phyloP scores from a whole-genome alignment of 2,797 vertebrate species.

The Pantherophis vulpinus region DNA sequence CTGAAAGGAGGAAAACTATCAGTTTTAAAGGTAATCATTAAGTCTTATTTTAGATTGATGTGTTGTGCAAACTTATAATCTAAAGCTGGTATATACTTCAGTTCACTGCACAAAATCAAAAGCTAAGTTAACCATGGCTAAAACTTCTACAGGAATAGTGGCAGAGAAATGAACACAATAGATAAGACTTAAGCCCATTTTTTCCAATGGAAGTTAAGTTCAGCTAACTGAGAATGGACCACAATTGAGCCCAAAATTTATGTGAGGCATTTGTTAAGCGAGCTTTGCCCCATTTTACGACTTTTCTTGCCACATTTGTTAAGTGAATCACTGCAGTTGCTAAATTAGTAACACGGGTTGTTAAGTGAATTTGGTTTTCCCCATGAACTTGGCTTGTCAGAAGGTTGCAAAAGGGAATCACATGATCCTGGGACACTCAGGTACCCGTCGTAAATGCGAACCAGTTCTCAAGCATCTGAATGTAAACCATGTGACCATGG shows the following conservation, averaged over 20 bases:
- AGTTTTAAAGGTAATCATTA: constrained; percentile 3
- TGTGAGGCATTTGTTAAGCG: not conserved
- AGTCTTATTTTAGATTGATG: constrained; percentile 10
- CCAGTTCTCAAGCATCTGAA: no score
- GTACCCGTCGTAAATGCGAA: not conserved
- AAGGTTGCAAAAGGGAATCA: not conserved
- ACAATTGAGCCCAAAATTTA: not conserved
- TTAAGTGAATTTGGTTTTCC: not conserved
- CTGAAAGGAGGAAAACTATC: not conserved
- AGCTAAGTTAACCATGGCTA: not conserved
- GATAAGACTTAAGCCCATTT: not conserved
- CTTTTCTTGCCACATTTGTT: not conserved
- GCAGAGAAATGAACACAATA: not conserved
- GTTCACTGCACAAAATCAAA: not conserved
- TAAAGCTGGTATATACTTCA: not conserved
- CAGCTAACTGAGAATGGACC: not conserved
- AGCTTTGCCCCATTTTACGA: not conserved
- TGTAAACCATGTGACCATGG: no score
- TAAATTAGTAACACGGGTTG: not conserved
- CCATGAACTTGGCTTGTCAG: not conserved
- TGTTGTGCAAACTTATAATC: not conserved
- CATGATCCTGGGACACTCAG: not conserved
- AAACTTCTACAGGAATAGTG: not conserved
- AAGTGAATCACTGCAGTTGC: not conserved
- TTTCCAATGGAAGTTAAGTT: not conserved